These are phyloP conservation scores for Dicaeum eximium DNA, from an alignment of 2,113 vertebrate species.

Conservation along the genomic window DNA sequence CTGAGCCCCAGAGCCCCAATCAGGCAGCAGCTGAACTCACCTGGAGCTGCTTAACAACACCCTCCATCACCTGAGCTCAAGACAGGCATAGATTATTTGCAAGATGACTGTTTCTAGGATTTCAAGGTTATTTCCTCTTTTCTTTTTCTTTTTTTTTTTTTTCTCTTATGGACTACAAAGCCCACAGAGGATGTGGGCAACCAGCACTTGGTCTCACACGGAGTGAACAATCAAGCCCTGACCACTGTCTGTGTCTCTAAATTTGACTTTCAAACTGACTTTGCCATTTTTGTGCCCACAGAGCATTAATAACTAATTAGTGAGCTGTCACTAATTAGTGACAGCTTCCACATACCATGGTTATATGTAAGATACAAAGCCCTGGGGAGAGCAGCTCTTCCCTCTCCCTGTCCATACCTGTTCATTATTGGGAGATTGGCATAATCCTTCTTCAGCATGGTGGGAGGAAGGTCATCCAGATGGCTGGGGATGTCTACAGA, in stretches of 20 bases:
- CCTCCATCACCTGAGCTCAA: neutral
- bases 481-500: slow-evolving; percentile 77
- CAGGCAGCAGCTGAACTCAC: neutral
- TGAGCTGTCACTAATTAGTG: neutral
- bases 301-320: neutral
- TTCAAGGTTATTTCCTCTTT: neutral
- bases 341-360: neutral
- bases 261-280: neutral
- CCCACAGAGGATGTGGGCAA: neutral
- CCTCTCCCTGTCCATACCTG: slow-evolving; percentile 56
- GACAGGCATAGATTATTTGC: neutral
- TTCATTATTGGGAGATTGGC: slow-evolving; percentile 76
- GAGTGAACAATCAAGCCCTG: neutral
- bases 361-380: neutral
- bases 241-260: neutral
- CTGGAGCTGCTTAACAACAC: neutral
- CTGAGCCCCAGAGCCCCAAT: neutral
- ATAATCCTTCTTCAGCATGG: slow-evolving; percentile 83
- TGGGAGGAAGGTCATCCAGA: slow-evolving; percentile 80
- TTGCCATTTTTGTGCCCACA: neutral
- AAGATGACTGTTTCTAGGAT: neutral
- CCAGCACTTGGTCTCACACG: neutral
- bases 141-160: neutral
- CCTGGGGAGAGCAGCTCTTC: neutral
- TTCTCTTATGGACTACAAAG: neutral